phyloP scores from a whole-genome alignment of 1,140 invertebrate genomes.

The Panonychus citri region DNA sequence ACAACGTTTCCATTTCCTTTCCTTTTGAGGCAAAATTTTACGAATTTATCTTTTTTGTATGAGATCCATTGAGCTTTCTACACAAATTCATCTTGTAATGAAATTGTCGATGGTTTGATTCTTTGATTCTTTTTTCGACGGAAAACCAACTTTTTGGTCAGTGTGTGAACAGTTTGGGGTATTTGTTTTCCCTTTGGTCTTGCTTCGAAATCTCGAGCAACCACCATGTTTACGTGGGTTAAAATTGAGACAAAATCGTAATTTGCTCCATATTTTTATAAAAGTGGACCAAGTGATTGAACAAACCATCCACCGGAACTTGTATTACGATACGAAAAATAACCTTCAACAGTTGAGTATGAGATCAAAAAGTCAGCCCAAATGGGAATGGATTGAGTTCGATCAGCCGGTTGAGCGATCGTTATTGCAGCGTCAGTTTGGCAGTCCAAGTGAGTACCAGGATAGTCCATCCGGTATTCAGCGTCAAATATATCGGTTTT shows the following conservation, averaged over 20 bases:
- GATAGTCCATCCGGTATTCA: slow-evolving; percentile 62
- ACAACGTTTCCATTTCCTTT: no score
- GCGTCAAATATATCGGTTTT: no score
- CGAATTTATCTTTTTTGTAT: no score
- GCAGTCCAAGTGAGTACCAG: slow-evolving; percentile 20
- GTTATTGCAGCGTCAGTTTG: not conserved
- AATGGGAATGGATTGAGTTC: slow-evolving; percentile 42
- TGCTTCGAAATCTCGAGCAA: slow-evolving; percentile 27
- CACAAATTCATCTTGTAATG: no score
- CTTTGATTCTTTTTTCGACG: no score
- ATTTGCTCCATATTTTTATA: slow-evolving; percentile 43
- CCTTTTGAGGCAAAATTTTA: no score
- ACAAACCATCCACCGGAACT: slow-evolving; percentile 69
- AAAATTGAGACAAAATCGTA: slow-evolving; percentile 61
- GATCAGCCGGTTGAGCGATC: not conserved
- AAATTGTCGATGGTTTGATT: no score
- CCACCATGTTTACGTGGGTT: slow-evolving; percentile 52
- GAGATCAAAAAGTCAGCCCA: slow-evolving; percentile 82
- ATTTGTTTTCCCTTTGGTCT: slow-evolving; percentile 15
- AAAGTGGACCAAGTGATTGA: slow-evolving; percentile 58
- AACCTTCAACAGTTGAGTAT: slow-evolving; percentile 77
- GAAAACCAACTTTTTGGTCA: no score
- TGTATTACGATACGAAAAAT: slow-evolving; percentile 84
- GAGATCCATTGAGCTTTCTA: no score
- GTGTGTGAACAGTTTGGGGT: not conserved